Evolutionary conservation across 2,797 vertebrate species (phyloP), one percentile per base, ranked within the genome.

Genomic region (Podarcis siculus): DNA sequence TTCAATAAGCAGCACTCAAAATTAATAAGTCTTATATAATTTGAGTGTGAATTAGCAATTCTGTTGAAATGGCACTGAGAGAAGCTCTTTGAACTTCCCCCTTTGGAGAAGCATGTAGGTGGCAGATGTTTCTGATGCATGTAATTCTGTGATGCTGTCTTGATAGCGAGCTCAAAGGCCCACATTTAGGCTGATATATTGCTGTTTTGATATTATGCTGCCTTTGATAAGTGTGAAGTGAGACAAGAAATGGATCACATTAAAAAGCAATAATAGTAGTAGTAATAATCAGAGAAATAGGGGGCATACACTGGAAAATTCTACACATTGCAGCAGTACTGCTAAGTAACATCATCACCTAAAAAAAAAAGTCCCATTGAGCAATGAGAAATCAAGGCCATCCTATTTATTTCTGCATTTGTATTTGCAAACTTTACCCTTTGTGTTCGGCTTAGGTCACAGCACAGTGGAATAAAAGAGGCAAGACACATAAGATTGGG

Each of bases 211-310:
- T 92, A 76, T 81, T 3, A 8, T 73, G 2, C 73, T 78, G 12
- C 86, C 82, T 87, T 85, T 83, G 64, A 91, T 86, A 89, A 58
- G 77, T 64, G 12, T 1, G 35, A 93, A 89, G 92, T 85, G 19
- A 89, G 67, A 81, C 30, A 92, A 88, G 19, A 21, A 85, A 78
- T 15, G 35, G 39, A n/a, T 55, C 13, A 55, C 7, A 49, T 39
- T 35, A 19, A 37, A n/a, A 39, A 13, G 45, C 8, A 37, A n/a
- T n/a, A 66, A 86, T 55, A 4, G 49, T 55, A 55, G 49, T 55
- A 55, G 13, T 55, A 55, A 15, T 55, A 55, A 32, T 12, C 27
- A 71, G 35, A 13, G 89, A 90, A 87, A 61, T 0, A 0, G 85
- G 39, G 87, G 27, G 89, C 61, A 25, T 2, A 83, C 2, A 73